These are phyloP conservation scores for Biston betularia DNA, from an alignment of 2,888 invertebrate species.

Conservation along the genomic window DNA sequence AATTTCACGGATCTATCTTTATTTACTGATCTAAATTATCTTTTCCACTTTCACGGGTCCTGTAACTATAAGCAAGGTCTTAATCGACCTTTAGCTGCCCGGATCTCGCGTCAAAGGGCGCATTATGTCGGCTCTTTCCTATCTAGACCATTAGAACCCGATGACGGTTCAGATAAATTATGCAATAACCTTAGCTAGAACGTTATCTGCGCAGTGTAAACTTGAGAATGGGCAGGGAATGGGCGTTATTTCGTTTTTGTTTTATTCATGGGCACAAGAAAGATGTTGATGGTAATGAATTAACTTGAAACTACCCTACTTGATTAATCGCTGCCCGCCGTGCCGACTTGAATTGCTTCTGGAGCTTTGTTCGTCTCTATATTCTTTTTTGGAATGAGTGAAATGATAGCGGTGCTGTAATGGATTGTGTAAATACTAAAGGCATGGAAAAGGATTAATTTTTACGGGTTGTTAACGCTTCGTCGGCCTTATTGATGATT, in stretches of 20 bases:
- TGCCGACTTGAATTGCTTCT: constrained; percentile 6
- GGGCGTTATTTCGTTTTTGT: constrained; percentile 18
- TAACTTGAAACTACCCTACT: constrained; percentile 17
- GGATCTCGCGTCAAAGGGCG: constrained; percentile 27
- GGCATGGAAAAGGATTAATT: background rate
- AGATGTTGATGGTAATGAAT: constrained; percentile 24
- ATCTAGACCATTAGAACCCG: constrained; percentile 28
- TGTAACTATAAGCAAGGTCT: constrained; percentile 30
- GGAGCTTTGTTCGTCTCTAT: background rate
- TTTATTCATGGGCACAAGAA: constrained; percentile 23
- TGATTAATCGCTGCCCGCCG: constrained; percentile 9
- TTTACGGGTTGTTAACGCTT: background rate
- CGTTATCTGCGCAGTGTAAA: constrained; percentile 18
- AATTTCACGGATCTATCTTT: background rate
- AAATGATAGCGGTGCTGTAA: background rate
- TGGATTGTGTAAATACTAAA: background rate
- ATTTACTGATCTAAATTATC: constrained; percentile 15
- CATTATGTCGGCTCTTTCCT: constrained; percentile 26
- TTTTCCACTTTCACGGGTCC: constrained; percentile 12
- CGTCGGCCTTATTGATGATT: no score
- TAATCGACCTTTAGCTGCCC: constrained; percentile 29
- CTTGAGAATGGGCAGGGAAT: constrained; percentile 14
- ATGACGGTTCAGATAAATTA: constrained; percentile 32
- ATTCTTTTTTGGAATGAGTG: background rate
- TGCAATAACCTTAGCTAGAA: constrained; percentile 21